Evolutionary conservation across 2,888 invertebrate species (phyloP).

Genomic region (Ectobius pallidus): DNA sequence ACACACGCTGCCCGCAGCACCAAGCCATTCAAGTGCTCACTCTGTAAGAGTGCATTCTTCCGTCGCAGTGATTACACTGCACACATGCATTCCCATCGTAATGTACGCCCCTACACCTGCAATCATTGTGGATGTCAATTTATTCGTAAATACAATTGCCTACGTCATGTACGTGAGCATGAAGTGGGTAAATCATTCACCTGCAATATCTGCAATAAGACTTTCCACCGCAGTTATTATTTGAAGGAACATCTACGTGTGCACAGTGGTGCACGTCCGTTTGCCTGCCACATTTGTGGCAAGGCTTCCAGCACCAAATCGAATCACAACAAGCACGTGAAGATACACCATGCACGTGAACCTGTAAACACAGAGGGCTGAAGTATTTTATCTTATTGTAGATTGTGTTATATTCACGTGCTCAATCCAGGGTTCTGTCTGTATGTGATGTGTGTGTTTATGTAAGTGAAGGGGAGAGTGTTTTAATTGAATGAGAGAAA

Average conservation of each 20-base stretch:
- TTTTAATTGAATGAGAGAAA: no score
- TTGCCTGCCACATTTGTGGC: conserved; percentile 85
- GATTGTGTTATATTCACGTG: no score
- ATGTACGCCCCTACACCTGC: conserved; percentile 84
- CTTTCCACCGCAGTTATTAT: conserved; percentile 87
- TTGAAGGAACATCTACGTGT: conserved; percentile 86
- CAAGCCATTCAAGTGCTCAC: conserved; percentile 83
- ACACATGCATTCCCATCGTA: conserved; percentile 85
- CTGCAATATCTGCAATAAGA: conserved; percentile 79
- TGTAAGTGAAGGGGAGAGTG: no score
- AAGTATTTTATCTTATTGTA: not conserved
- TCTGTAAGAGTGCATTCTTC: conserved; percentile 85
- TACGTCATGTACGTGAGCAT: conserved; percentile 84
- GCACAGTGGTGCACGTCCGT: conserved; percentile 82
- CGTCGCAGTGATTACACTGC: conserved; percentile 79
- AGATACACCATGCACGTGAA: conserved; percentile 88
- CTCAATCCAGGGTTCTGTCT: no score
- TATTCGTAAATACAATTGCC: conserved; percentile 86
- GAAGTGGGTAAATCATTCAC: conserved; percentile 78
- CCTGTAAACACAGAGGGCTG: conserved; percentile 84
- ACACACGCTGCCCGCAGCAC: conserved; percentile 83
- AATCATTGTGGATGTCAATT: conserved; percentile 90
- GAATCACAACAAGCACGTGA: conserved; percentile 88
- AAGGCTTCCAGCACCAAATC: conserved; percentile 89
- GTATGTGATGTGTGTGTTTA: no score